Conservation (phyloP, 2,113 vertebrate genomes). For the Festucalex cinctus region DNA sequence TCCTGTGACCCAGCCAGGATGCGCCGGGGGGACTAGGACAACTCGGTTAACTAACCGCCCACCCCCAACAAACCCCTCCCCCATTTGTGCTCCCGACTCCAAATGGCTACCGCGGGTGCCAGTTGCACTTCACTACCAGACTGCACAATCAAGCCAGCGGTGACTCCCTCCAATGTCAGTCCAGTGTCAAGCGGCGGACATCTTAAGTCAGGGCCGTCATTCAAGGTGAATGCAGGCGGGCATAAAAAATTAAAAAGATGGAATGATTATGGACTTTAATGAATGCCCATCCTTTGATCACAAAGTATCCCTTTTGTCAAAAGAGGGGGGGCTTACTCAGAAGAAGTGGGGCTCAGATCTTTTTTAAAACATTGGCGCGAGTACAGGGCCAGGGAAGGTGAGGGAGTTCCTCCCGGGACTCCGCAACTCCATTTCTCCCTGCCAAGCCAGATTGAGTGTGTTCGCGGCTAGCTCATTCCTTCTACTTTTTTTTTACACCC, state of each 20-base stretch:
- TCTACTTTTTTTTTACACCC: conserved; percentile 58
- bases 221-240: conserved; percentile 45
- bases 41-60: conserved; percentile 62
- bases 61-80: conserved; percentile 25
- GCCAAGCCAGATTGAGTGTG: conserved; percentile 68
- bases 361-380: conserved; percentile 33
- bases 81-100: conserved; percentile 45
- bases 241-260: conserved; percentile 33
- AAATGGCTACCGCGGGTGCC: conserved; percentile 58
- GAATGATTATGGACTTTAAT: conserved; percentile 40
- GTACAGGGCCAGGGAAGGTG: conserved; percentile 48
- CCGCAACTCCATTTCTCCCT: conserved; percentile 67
- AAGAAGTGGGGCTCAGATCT: conserved; percentile 39
- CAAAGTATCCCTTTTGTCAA: conserved; percentile 36
- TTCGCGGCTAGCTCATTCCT: conserved; percentile 64
- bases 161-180: conserved; percentile 65
- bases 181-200: conserved; percentile 67
- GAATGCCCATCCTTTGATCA: conserved; percentile 51
- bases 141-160: conserved; percentile 65
- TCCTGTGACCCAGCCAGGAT: conserved; percentile 67
- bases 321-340: conserved; percentile 25
- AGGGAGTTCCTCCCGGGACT: conserved; percentile 63
- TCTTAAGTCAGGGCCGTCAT: conserved; percentile 58
- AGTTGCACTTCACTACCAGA: conserved; percentile 63
- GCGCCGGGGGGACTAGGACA: conserved; percentile 51